Percentiles rank a stretch among this genome's conserved stretches.
Conservation (phyloP, 2,797 vertebrate species). For the Phrynocephalus vlangalii region DNA sequence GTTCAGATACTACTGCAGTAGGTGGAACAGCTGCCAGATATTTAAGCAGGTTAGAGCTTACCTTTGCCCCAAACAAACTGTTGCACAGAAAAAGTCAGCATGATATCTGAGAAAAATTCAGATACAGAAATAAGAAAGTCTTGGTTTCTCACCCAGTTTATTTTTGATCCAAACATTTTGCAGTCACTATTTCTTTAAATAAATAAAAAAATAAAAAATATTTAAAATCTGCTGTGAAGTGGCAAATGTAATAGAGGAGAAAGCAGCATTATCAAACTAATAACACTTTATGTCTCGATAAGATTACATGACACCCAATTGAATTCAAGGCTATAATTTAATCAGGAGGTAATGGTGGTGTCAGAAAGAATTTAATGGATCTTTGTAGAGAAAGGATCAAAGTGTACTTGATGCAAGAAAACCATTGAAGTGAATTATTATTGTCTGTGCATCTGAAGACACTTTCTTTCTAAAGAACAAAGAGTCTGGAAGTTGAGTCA, state of each 20-base stretch:
- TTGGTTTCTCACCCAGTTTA: background rate
- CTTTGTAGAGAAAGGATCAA: slow-evolving; percentile 41
- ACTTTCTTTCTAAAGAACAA: slow-evolving; percentile 31
- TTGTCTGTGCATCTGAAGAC: slow-evolving; percentile 48
- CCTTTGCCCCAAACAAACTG: background rate
- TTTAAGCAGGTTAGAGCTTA: background rate
- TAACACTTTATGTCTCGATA: slow-evolving; percentile 32
- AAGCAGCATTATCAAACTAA: slow-evolving; percentile 42
- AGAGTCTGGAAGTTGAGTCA: background rate
- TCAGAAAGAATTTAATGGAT: slow-evolving; percentile 59
- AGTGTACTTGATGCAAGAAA: slow-evolving; percentile 19
- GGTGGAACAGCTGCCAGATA: background rate
- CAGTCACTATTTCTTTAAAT: slow-evolving; percentile 7
- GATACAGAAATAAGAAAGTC: background rate
- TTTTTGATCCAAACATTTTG: slow-evolving; percentile 29
- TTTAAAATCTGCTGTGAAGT: slow-evolving; percentile 14
- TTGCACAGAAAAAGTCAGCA: background rate
- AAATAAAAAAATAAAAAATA: slow-evolving; percentile 18
- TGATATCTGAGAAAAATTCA: background rate
- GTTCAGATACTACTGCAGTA: background rate
- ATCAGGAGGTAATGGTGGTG: slow-evolving; percentile 43
- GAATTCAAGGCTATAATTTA: slow-evolving; percentile 60
- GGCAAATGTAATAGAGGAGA: slow-evolving; percentile 49
- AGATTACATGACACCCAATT: slow-evolving; percentile 37
- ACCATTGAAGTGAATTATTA: slow-evolving; percentile 40